Evolutionary conservation across 2,797 vertebrate genomes (phyloP).

Genomic region (Pyrrhura leucotis): DNA sequence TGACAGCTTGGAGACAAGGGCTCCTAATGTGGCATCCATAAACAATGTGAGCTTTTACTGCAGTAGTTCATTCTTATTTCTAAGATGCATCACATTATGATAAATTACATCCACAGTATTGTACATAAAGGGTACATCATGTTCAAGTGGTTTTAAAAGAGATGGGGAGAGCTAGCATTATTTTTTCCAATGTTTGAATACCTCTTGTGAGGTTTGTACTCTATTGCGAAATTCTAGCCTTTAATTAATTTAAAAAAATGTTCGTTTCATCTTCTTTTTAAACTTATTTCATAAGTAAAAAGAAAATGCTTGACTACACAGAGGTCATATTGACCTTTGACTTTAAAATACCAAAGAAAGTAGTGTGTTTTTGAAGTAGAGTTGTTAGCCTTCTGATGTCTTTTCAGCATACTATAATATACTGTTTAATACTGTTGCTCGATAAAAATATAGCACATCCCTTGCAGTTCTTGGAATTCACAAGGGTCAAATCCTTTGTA

Average conservation of each 20-base stretch:
- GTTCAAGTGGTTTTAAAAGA: not conserved
- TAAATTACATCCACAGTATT: not conserved
- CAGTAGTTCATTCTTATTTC: not conserved
- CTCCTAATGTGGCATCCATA: not conserved
- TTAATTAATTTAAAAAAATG: not conserved
- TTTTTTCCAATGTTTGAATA: not conserved
- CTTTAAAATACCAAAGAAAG: not conserved
- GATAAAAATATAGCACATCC: not conserved
- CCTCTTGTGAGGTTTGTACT: not conserved
- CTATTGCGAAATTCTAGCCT: not conserved
- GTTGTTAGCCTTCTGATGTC: not conserved
- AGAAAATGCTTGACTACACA: not conserved
- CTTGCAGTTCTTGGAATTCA: not conserved
- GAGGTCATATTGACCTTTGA: not conserved
- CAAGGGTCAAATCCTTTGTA: not conserved
- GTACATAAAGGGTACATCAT: not conserved
- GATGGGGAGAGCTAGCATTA: not conserved
- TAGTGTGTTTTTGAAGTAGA: not conserved
- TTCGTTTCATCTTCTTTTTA: not conserved
- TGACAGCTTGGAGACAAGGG: not conserved
- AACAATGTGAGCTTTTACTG: not conserved
- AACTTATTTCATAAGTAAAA: not conserved
- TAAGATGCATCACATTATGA: not conserved
- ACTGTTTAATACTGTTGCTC: not conserved
- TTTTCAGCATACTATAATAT: not conserved